Conservation (phyloP, 1,140 invertebrate genomes). For the Micrasema longulum region DNA sequence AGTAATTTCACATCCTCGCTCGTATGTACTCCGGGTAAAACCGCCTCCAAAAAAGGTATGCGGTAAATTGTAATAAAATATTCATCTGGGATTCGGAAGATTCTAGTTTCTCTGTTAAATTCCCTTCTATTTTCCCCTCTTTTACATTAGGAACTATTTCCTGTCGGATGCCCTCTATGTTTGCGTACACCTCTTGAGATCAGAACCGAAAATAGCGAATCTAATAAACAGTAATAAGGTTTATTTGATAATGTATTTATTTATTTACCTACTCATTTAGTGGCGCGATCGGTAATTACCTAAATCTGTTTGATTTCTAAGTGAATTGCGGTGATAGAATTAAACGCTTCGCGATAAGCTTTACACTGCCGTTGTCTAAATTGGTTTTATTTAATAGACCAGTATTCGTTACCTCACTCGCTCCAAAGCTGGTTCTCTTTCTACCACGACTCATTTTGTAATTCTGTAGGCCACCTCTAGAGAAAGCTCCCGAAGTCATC, state of each 20-base stretch:
- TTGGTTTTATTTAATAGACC: constrained; percentile 37
- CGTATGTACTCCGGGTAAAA: background rate
- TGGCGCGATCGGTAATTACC: no score
- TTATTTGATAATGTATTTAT: no score
- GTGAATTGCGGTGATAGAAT: no score
- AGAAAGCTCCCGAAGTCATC: constrained; percentile 14
- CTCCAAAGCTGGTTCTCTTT: constrained; percentile 2
- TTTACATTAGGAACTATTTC: no score
- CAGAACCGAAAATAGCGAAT: no score
- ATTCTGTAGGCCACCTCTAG: constrained; percentile 15
- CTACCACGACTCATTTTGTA: constrained; percentile 22
- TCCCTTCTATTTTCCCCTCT: background rate
- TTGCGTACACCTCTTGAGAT: background rate
- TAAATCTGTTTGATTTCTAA: no score
- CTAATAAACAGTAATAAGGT: no score
- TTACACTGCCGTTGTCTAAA: constrained; percentile 27
- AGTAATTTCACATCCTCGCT: background rate
- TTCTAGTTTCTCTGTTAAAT: background rate
- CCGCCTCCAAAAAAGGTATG: constrained; percentile 7
- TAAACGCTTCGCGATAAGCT: constrained; percentile 28
- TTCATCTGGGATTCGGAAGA: constrained; percentile 21
- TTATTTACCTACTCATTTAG: no score
- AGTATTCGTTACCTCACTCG: constrained; percentile 4
- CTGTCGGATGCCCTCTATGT: background rate
- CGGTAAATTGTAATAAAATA: constrained; percentile 40